Evolutionary conservation across 2,797 vertebrate species (phyloP).

Genomic region (Anguilla pacifica): DNA sequence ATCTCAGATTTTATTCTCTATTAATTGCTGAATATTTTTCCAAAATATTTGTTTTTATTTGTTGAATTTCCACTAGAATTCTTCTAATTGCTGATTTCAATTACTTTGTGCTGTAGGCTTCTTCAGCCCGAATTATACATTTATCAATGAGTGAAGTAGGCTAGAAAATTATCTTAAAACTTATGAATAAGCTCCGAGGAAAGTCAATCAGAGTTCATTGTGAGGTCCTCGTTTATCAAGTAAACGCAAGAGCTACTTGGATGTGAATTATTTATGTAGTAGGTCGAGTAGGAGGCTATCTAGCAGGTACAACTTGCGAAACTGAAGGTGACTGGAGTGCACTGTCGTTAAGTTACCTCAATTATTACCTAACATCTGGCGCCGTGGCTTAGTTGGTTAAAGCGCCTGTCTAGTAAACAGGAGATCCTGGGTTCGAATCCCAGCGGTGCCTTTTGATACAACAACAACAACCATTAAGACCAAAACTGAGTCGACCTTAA

Average conservation of each 20-base stretch:
- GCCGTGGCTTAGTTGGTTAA: conserved; percentile 59
- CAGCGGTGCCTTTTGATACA: conserved; percentile 61
- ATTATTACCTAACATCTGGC: background rate
- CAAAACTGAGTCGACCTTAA: no score
- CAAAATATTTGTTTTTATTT: background rate
- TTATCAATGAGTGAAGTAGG: background rate
- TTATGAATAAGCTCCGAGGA: background rate
- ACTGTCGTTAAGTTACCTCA: background rate
- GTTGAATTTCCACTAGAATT: background rate
- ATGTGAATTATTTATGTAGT: no score
- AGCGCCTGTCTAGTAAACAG: conserved; percentile 70
- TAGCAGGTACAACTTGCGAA: background rate
- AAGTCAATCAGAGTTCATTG: background rate
- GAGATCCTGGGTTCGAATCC: conserved; percentile 71
- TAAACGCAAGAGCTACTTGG: background rate
- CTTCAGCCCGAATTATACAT: background rate
- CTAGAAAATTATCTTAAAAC: background rate
- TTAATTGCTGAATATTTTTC: no score
- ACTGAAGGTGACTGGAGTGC: background rate
- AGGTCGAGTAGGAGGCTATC: no score
- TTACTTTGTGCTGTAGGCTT: background rate
- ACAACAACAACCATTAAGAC: no score
- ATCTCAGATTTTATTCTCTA: no score
- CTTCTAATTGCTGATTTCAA: background rate
- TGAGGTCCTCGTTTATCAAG: background rate